Conservation (phyloP, 2,113 vertebrate genomes). For the Acanthochromis polyacanthus region DNA sequence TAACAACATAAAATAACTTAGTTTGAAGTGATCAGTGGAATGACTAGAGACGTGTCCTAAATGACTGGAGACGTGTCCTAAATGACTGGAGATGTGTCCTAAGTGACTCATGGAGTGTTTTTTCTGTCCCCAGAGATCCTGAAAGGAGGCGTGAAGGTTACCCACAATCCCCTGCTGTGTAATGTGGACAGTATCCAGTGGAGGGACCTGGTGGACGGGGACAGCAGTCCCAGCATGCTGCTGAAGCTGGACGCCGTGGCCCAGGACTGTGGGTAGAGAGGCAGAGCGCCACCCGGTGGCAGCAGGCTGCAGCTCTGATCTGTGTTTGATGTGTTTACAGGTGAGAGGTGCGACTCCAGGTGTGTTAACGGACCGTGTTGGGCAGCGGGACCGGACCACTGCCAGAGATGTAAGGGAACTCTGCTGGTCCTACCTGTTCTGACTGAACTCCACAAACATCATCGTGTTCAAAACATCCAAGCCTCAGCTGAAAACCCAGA, state of each 20-base stretch:
- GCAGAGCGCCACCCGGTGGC: neutral
- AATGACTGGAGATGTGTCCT: too few relatives aligned
- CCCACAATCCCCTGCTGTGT: conserved; percentile 89
- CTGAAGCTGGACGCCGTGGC: neutral
- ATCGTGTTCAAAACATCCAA: too few relatives aligned
- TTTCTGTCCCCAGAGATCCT: conserved; percentile 87
- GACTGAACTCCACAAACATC: too few relatives aligned
- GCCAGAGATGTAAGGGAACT: conserved; percentile 89
- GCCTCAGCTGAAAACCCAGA: too few relatives aligned
- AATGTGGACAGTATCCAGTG: conserved; percentile 89
- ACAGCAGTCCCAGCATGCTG: conserved; percentile 36
- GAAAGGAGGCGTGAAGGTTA: conserved; percentile 89
- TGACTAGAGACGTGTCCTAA: too few relatives aligned
- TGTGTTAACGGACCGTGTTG: conserved; percentile 91
- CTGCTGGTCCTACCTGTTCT: neutral
- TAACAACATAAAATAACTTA: too few relatives aligned
- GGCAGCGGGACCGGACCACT: conserved; percentile 89
- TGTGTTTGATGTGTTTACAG: conserved; percentile 79
- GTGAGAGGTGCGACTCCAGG: conserved; percentile 86
- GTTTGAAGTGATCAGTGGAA: too few relatives aligned
- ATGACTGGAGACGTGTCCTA: too few relatives aligned
- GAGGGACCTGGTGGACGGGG: conserved; percentile 87
- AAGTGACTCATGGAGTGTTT: too few relatives aligned
- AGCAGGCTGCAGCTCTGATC: neutral
- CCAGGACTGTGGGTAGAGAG: conserved; percentile 37